These are phyloP conservation scores for Psococerastis gibbosa DNA, from an alignment of 2,888 invertebrate genomes.

Conservation along the genomic window DNA sequence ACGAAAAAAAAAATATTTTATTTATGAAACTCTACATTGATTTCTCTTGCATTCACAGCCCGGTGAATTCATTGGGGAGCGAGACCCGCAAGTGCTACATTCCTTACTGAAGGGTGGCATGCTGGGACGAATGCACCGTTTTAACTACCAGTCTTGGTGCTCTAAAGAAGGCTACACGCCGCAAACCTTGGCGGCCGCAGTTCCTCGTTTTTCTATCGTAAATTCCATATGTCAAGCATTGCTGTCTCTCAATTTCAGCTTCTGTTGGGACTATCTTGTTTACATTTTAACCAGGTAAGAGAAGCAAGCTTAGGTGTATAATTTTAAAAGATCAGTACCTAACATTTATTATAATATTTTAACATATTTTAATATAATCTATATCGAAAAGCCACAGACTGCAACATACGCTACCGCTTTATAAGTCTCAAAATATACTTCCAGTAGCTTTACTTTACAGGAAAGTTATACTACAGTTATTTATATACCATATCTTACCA, in stretches of 20 bases:
- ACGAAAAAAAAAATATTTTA: too few species aligned
- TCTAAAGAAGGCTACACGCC: constrained; percentile 7
- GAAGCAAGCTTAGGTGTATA: too few species aligned
- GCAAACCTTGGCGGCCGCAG: constrained; percentile 7
- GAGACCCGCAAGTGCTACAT: constrained; percentile 23
- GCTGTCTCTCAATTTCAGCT: constrained; percentile 1
- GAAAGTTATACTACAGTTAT: too few species aligned
- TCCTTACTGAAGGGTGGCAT: constrained; percentile 19
- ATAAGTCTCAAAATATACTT: too few species aligned
- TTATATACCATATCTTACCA: too few species aligned
- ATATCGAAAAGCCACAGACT: neutral
- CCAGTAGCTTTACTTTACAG: too few species aligned
- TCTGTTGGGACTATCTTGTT: neutral
- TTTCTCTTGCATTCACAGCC: too few species aligned
- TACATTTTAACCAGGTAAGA: neutral
- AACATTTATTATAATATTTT: neutral
- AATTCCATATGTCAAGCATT: neutral
- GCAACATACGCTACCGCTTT: too few species aligned
- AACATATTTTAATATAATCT: neutral
- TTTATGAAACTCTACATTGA: too few species aligned
- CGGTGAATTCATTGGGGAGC: constrained; percentile 19
- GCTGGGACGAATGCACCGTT: constrained; percentile 19
- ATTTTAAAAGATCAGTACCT: constrained; percentile 6
- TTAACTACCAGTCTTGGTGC: constrained; percentile 16
- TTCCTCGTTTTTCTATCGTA: too few species aligned